Evolutionary conservation across 2,888 invertebrate species (phyloP).

Genomic region (Hypena proboscidalis): DNA sequence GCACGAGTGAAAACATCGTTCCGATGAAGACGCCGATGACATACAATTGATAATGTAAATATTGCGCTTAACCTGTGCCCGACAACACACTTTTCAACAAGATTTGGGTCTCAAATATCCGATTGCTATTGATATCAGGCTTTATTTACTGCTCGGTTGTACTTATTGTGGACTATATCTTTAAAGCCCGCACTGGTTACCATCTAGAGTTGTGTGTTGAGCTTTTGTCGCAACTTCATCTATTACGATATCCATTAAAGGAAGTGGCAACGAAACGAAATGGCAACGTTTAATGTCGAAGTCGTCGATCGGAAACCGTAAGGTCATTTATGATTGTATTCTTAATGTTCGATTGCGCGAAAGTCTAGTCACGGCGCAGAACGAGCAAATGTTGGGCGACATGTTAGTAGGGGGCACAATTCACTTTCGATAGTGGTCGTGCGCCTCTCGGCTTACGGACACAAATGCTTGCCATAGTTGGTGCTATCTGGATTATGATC

Average conservation of each 20-base stretch:
- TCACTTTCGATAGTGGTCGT: slow-evolving; percentile 79
- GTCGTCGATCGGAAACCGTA: slow-evolving; percentile 52
- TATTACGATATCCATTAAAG: slow-evolving; percentile 40
- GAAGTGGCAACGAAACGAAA: slow-evolving; percentile 43
- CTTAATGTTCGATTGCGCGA: slow-evolving; percentile 66
- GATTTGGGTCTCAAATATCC: slow-evolving; percentile 53
- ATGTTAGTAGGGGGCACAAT: slow-evolving; percentile 65
- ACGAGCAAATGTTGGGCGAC: slow-evolving; percentile 62
- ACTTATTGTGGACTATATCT: neutral
- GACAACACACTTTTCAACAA: slow-evolving; percentile 60
- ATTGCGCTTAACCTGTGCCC: slow-evolving; percentile 70
- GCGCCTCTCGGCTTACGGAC: slow-evolving; percentile 73
- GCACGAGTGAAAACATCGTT: slow-evolving; percentile 77
- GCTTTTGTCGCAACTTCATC: slow-evolving; percentile 12
- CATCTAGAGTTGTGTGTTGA: neutral
- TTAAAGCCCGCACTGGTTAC: neutral
- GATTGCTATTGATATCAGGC: slow-evolving; percentile 35
- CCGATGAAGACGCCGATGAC: slow-evolving; percentile 76
- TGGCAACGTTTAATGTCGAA: slow-evolving; percentile 52
- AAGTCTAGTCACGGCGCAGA: slow-evolving; percentile 67
- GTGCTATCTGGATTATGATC: slow-evolving; percentile 79
- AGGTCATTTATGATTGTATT: slow-evolving; percentile 62
- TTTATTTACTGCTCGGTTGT: neutral
- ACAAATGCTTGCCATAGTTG: slow-evolving; percentile 70
- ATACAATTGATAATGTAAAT: slow-evolving; percentile 82